Evolutionary conservation across 2,888 invertebrate genomes (phyloP).

Genomic region (Platerodrilus igneus): DNA sequence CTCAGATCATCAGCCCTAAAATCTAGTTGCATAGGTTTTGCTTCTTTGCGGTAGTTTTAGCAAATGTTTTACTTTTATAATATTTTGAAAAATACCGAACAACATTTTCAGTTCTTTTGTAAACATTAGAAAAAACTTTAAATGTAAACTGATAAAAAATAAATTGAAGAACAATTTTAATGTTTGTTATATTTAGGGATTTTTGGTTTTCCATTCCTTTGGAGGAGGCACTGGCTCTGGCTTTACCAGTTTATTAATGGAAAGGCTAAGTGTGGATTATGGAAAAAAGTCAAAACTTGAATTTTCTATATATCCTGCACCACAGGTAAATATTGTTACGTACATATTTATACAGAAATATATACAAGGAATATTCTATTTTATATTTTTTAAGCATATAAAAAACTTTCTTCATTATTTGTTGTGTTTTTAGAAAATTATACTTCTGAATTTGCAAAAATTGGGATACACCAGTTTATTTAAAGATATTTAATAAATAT

Average conservation of each 20-base stretch:
- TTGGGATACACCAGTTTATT: too few species aligned
- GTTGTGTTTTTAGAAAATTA: too few species aligned
- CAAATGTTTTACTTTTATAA: too few species aligned
- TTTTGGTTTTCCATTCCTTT: constrained; percentile 90
- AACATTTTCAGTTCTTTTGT: neutral
- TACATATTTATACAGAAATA: neutral
- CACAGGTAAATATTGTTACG: constrained; percentile 66
- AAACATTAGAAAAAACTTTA: neutral
- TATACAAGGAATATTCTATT: too few species aligned
- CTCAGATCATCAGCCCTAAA: too few species aligned
- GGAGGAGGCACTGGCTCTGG: constrained; percentile 89
- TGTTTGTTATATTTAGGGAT: constrained; percentile 62
- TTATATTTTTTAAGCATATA: too few species aligned
- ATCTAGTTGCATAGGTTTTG: too few species aligned
- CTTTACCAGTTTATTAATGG: constrained; percentile 89
- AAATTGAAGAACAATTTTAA: neutral
- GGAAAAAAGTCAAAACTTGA: constrained; percentile 91
- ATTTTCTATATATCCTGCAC: constrained; percentile 93
- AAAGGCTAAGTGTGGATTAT: constrained; percentile 85
- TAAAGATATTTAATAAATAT: too few species aligned
- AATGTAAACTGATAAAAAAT: neutral
- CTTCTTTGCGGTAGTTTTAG: too few species aligned
- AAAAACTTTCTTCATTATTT: too few species aligned
- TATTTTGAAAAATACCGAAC: too few species aligned
- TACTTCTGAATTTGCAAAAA: too few species aligned